A percentile compares a stretch with the other conserved stretches of the same genome.
Conservation (phyloP, 2,888 invertebrate species). For the Cryptocephalus moraei region DNA sequence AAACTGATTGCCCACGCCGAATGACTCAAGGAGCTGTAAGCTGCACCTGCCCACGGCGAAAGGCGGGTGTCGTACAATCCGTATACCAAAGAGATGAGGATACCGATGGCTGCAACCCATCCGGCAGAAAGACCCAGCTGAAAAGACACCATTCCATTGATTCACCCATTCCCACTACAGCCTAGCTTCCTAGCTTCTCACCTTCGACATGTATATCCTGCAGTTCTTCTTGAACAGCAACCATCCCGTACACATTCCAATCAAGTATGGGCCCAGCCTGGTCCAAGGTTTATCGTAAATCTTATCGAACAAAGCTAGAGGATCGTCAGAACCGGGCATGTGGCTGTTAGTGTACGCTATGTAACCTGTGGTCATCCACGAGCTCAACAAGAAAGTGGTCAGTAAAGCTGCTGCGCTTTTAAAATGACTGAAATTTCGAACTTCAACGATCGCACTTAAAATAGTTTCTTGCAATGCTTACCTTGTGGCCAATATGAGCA, state of each 20-base stretch:
- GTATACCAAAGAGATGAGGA: constrained; percentile 64
- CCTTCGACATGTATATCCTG: constrained; percentile 63
- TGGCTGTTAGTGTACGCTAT: constrained; percentile 72
- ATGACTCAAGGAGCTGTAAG: constrained; percentile 73
- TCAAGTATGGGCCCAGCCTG: constrained; percentile 69
- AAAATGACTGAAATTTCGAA: constrained; percentile 51
- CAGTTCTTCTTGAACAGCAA: constrained; percentile 73
- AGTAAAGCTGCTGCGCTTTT: constrained; percentile 61
- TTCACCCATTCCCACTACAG: too few relatives aligned
- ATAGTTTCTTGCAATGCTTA: constrained; percentile 16
- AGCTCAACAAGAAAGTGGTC: constrained; percentile 58
- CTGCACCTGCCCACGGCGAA: constrained; percentile 58
- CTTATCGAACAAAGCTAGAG: constrained; percentile 75
- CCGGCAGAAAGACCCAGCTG: constrained; percentile 57
- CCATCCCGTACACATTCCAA: constrained; percentile 79
- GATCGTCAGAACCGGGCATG: constrained; percentile 68
- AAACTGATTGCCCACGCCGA: constrained; percentile 73
- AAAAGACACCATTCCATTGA: too few relatives aligned
- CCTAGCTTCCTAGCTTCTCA: constrained; percentile 27
- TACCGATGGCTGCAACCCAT: constrained; percentile 58
- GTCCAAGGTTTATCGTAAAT: constrained; percentile 89
- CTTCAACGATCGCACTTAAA: neutral
- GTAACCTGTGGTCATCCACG: constrained; percentile 70
- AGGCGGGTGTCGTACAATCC: constrained; percentile 66
- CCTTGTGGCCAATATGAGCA: constrained; percentile 67